Evolutionary conservation across 2,113 vertebrate genomes (phyloP).

Genomic region (Epinephelus fuscoguttatus): DNA sequence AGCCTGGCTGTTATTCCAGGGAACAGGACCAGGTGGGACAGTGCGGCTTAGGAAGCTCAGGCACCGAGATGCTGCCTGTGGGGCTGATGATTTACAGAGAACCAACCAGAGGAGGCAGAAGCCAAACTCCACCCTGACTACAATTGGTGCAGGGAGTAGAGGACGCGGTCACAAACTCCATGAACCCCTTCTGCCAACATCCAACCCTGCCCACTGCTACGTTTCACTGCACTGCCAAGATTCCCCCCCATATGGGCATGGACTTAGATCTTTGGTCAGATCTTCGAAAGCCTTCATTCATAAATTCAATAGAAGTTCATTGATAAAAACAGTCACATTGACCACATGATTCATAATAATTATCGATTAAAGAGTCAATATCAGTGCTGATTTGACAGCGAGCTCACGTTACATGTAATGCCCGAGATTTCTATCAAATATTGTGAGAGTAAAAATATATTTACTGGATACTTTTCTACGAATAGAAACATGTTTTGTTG

Average conservation of each 20-base stretch:
- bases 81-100: constrained; percentile 63
- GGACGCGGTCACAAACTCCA: constrained; percentile 50
- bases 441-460: background rate
- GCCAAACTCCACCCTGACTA: constrained; percentile 43
- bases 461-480: background rate
- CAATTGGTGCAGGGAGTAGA: constrained; percentile 38
- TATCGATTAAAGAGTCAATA: background rate
- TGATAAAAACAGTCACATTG: constrained; percentile 40
- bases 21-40: constrained; percentile 40
- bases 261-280: constrained; percentile 43
- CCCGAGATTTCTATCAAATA: background rate
- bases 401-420: background rate
- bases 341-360: background rate
- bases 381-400: background rate
- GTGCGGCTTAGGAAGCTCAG: constrained; percentile 32
- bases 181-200: constrained; percentile 57
- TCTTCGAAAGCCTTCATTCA: constrained; percentile 67
- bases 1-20: constrained; percentile 33
- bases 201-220: background rate
- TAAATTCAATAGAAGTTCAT: constrained; percentile 51
- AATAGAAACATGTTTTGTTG: background rate
- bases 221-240: background rate
- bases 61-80: constrained; percentile 37
- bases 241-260: background rate
- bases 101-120: constrained; percentile 47